A percentile compares a stretch with the other conserved stretches of the same genome.
phyloP scores from a whole-genome alignment of 2,888 invertebrate species.

The Thalpophila matura region DNA sequence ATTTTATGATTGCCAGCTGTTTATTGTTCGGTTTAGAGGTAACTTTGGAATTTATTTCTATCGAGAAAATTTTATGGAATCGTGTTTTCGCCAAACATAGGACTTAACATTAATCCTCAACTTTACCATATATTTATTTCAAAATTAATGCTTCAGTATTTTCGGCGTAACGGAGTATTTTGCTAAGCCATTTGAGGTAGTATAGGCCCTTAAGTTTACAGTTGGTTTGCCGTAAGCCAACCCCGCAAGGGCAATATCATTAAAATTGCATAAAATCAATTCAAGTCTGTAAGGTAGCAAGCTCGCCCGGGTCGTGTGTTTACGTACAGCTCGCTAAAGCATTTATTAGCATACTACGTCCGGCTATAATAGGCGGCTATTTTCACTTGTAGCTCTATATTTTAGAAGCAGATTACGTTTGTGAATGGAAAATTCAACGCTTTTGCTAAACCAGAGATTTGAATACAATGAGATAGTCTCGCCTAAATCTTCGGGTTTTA shows the following conservation, averaged over 20 bases:
- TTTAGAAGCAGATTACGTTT: slow-evolving; percentile 7
- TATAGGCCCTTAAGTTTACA: slow-evolving; percentile 14
- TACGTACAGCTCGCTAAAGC: slow-evolving; percentile 13
- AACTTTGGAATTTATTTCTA: too few species aligned
- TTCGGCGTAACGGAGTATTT: too few species aligned
- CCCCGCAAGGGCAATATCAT: slow-evolving; percentile 39
- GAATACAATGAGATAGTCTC: too few species aligned
- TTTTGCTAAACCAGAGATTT: slow-evolving; percentile 1
- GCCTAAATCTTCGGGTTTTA: too few species aligned
- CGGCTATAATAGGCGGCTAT: background rate
- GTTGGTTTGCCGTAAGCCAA: slow-evolving; percentile 14
- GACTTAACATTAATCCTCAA: too few species aligned
- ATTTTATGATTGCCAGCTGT: too few species aligned
- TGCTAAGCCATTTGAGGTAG: too few species aligned
- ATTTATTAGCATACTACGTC: slow-evolving; percentile 26
- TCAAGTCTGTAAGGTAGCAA: slow-evolving; percentile 38
- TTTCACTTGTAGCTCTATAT: slow-evolving; percentile 31
- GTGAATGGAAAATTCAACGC: slow-evolving; percentile 10
- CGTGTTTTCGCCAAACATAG: too few species aligned
- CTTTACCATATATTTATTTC: too few species aligned
- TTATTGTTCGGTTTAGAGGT: too few species aligned
- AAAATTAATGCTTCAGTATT: too few species aligned
- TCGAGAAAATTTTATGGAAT: too few species aligned
- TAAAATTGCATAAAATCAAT: slow-evolving; percentile 50
- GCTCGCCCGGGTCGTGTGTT: slow-evolving; percentile 26